Conservation (phyloP, 2,797 vertebrate species). For the Gambelia wislizenii region DNA sequence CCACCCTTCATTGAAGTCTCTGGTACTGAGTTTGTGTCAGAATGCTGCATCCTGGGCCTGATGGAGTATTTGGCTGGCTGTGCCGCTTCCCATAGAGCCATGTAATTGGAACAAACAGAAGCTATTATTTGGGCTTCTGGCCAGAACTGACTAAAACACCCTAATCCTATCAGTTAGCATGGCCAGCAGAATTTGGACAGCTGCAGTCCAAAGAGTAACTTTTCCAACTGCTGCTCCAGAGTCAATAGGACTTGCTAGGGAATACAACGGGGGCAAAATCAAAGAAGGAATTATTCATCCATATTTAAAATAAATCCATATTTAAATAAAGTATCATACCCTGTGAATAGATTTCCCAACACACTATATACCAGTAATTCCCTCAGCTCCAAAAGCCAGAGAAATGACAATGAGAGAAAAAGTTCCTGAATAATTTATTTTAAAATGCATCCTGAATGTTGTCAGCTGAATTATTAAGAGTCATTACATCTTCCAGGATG, state of each 20-base stretch:
- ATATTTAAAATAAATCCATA: neutral
- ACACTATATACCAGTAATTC: neutral
- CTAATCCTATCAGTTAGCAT: too few species aligned
- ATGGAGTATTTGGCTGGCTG: neutral
- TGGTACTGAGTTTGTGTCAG: neutral
- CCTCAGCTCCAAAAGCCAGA: neutral
- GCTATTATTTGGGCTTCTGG: neutral
- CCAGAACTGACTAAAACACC: too few species aligned
- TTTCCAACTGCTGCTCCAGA: too few species aligned
- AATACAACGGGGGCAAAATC: neutral
- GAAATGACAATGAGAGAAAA: neutral
- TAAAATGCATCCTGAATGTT: neutral
- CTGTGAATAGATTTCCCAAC: neutral
- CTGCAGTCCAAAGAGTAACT: too few species aligned
- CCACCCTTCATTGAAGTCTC: neutral
- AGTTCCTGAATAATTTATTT: neutral
- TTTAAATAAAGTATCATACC: neutral
- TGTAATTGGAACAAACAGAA: neutral
- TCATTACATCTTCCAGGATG: neutral
- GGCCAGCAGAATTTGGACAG: too few species aligned
- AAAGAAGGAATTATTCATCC: neutral
- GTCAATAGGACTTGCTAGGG: neutral
- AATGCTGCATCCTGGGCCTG: neutral
- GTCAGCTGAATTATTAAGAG: neutral
- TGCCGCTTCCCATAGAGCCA: neutral